Conservation (phyloP, 2,113 vertebrate genomes). For the Albula goreensis region DNA sequence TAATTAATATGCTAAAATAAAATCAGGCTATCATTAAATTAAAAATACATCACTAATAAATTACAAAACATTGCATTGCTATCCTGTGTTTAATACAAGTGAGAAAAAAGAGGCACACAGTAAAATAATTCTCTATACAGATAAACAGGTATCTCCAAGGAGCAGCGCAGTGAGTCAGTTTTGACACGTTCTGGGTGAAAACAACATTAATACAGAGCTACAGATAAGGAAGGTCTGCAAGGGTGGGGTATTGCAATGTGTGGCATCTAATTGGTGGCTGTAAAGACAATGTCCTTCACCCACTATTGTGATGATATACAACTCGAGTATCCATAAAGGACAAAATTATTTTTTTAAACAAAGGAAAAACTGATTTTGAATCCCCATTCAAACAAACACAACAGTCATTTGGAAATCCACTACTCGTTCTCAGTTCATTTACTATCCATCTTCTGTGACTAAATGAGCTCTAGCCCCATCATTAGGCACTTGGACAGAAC, state of each 20-base stretch:
- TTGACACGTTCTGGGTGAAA: background rate
- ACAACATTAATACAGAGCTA: background rate
- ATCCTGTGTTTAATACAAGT: slow-evolving; percentile 38
- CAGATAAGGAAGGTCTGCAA: background rate
- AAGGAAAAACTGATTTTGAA: background rate
- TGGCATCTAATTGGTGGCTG: background rate
- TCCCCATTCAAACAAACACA: background rate
- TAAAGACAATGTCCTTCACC: background rate
- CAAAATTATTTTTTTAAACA: background rate
- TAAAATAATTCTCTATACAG: slow-evolving; percentile 38
- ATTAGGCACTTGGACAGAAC: slow-evolving; percentile 74
- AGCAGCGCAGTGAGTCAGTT: background rate
- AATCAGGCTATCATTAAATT: slow-evolving; percentile 23
- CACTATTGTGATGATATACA: background rate
- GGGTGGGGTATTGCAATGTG: background rate
- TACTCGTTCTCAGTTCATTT: slow-evolving; percentile 13
- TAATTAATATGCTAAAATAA: slow-evolving; percentile 32
- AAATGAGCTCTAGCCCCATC: slow-evolving; percentile 35
- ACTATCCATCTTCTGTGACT: slow-evolving; percentile 38
- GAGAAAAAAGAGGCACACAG: slow-evolving; percentile 45
- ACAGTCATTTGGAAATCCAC: background rate
- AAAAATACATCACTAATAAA: slow-evolving; percentile 44
- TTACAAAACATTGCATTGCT: slow-evolving; percentile 44
- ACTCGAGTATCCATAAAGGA: background rate
- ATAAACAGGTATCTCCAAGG: slow-evolving; percentile 14